Conservation (phyloP, 2,888 invertebrate species). For the Pseudoips prasinana region DNA sequence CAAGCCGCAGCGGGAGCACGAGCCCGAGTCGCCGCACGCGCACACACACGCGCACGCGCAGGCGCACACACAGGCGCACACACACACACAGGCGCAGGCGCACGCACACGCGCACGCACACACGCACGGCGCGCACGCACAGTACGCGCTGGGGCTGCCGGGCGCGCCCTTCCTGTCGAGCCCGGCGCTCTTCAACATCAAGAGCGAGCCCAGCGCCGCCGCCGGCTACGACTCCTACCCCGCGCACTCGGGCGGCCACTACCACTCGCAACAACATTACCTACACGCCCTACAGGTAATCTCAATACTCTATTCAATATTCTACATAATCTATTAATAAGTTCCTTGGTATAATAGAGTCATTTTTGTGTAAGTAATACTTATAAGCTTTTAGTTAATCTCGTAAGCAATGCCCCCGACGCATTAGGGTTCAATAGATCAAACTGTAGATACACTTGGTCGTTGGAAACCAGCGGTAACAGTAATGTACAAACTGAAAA, state of each 20-base stretch:
- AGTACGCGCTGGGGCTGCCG: conserved; percentile 46
- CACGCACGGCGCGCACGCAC: conserved; percentile 43
- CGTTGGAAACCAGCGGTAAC: too few species aligned
- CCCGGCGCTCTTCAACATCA: conserved; percentile 71
- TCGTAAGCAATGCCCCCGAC: too few species aligned
- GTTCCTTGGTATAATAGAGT: too few species aligned
- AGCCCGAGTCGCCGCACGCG: conserved; percentile 14
- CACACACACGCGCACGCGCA: conserved; percentile 50
- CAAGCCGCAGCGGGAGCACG: conserved; percentile 41
- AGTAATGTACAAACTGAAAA: too few species aligned
- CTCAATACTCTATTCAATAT: too few species aligned
- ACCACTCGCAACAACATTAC: conserved; percentile 79
- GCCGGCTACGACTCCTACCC: conserved; percentile 55
- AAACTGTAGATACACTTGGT: too few species aligned
- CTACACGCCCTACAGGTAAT: conserved; percentile 79
- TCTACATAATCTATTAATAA: too few species aligned
- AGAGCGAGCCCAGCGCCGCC: conserved; percentile 66
- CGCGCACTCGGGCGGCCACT: conserved; percentile 51
- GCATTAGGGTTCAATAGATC: too few species aligned
- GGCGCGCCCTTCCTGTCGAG: conserved; percentile 56
- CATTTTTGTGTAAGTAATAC: too few species aligned
- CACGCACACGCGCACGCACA: conserved; percentile 72
- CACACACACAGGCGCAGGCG: conserved; percentile 34
- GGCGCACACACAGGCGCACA: conserved; percentile 58
- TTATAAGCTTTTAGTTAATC: too few species aligned